Evolutionary conservation across 2,888 invertebrate species (phyloP), one percentile per base, ranked within the genome.

Genomic region (Parasteatoda lunata): DNA sequence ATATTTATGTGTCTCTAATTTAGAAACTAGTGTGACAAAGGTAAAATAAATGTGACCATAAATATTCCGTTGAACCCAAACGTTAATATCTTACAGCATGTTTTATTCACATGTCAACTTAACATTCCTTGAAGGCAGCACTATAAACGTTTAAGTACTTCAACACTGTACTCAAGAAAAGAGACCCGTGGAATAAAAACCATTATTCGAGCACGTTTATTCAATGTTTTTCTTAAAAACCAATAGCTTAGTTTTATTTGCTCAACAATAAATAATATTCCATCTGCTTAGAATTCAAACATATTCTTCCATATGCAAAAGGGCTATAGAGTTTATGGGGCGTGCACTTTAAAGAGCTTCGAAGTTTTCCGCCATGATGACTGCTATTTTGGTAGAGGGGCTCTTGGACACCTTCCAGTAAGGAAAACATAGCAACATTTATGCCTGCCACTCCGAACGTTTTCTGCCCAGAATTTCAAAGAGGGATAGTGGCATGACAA

Each of bases 251-350:
- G 59, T n/a, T 59, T 59, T 13, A 13, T 59, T 66, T 73, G 77
- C 77, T 13, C 52, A 84, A 84, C 84, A 77, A 84, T 84, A 77
- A 84, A 77, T 84, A 77, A 84, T 54, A 48, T 69, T 82, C n/a
- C 15, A 54, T 30, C 76, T 59, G 59, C 83, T 65, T 71, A 3
- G 13, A 77, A 73, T 51, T 54, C 72, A 78, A 84, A 84, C 84
- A 71, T 65, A 71, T 71, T 77, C 71, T 54, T 30, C 30, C 30
- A 59, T 13, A 80, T 80, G 80, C 73, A 73, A 72, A 30, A 80
- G 47, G 64, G 66, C 64, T 59, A 72, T 79, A 71, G 71, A 73
- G 65, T 73, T 80, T 70, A 73, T 65, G 72, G 72, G 66, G 52
- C 80, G 66, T 80, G 77, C 72, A 15, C 48, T 68, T 51, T 52